Conservation (phyloP, 2,888 invertebrate species). For the Macaria notata region DNA sequence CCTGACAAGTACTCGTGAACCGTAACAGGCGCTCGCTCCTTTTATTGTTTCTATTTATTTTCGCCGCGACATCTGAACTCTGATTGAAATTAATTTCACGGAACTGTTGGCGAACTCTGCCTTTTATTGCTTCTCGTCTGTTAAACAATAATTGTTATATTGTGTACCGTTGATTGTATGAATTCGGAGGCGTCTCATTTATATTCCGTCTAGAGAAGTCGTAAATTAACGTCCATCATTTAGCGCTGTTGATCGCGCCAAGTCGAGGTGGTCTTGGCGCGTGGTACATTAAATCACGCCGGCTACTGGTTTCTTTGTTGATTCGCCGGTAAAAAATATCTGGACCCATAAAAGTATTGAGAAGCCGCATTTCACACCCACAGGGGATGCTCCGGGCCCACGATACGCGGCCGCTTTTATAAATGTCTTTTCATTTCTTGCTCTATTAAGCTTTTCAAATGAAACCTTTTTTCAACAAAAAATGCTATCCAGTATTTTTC, state of each 20-base stretch:
- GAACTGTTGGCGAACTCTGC: slow-evolving; percentile 44
- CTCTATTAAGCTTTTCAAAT: slow-evolving; percentile 12
- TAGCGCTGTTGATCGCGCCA: slow-evolving; percentile 29
- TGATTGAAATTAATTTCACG: slow-evolving; percentile 17
- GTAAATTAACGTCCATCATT: slow-evolving; percentile 62
- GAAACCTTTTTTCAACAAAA: slow-evolving; percentile 3
- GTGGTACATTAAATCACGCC: slow-evolving; percentile 34
- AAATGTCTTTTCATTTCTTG: slow-evolving; percentile 10
- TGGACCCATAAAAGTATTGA: slow-evolving; percentile 23
- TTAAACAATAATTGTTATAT: slow-evolving; percentile 50
- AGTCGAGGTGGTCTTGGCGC: slow-evolving; percentile 34
- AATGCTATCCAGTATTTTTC: background rate
- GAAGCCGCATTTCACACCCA: slow-evolving; percentile 27
- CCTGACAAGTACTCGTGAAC: slow-evolving; percentile 20
- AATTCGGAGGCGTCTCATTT: slow-evolving; percentile 56
- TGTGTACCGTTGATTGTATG: slow-evolving; percentile 50
- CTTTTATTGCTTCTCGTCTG: slow-evolving; percentile 39
- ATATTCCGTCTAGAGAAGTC: slow-evolving; percentile 53
- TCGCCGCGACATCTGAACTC: slow-evolving; percentile 10
- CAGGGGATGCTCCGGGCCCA: slow-evolving; percentile 9
- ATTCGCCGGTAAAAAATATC: slow-evolving; percentile 26
- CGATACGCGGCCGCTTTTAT: slow-evolving; percentile 5
- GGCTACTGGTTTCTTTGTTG: slow-evolving; percentile 34
- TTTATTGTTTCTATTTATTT: slow-evolving; percentile 22
- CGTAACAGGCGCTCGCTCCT: slow-evolving; percentile 5